These are phyloP conservation scores for Theonella swinhoei DNA, from an alignment of 37 sponge, comb jelly and placozoan genomes.

Conservation along the genomic window DNA sequence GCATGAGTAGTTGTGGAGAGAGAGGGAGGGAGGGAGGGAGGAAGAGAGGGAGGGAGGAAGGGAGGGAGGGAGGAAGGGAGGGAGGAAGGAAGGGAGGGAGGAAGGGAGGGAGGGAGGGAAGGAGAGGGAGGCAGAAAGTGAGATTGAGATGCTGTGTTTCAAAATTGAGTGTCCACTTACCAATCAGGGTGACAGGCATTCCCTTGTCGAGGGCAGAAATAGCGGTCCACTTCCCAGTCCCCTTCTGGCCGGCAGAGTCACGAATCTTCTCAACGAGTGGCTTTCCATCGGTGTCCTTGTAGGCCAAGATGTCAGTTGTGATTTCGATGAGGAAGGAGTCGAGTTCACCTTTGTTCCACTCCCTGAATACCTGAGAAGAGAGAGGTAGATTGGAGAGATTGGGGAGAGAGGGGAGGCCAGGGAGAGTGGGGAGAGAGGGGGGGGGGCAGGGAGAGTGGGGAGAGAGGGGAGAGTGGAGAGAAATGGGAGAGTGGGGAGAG, in stretches of 20 bases:
- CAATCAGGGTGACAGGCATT: slow-evolving; percentile 96
- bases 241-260: slow-evolving; percentile 97
- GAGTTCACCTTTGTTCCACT: slow-evolving; percentile 98
- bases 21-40: background rate
- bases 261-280: slow-evolving; percentile 94
- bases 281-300: slow-evolving; percentile 88
- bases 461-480: background rate
- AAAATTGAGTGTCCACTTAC: slow-evolving; percentile 50
- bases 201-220: slow-evolving; percentile 97
- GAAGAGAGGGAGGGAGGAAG: background rate
- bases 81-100: background rate
- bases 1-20: too few species aligned
- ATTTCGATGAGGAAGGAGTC: slow-evolving; percentile 99
- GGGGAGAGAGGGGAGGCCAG: background rate
- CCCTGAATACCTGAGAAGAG: slow-evolving; percentile 63
- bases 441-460: background rate
- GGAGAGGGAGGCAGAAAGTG: slow-evolving; percentile 14
- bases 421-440: background rate
- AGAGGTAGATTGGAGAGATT: background rate
- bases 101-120: background rate
- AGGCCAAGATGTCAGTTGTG: slow-evolving; percentile 86
- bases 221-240: slow-evolving; percentile 99
- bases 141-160: background rate
- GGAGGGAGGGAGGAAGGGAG: background rate
- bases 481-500: background rate